Evolutionary conservation across 2,113 vertebrate genomes (phyloP).

Genomic region (Halcyon malimbica): DNA sequence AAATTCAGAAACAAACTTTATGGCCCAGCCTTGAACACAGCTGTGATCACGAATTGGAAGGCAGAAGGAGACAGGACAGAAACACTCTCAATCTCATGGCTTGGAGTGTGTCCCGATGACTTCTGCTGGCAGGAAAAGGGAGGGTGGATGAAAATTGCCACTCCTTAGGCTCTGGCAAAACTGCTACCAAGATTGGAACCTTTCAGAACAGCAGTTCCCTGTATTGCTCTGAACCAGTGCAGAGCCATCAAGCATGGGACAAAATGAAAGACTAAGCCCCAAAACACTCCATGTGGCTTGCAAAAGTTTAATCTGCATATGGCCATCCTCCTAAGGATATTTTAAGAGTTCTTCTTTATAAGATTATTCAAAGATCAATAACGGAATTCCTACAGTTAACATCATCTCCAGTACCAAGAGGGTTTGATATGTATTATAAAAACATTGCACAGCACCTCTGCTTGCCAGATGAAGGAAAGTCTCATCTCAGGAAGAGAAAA

Average conservation of each 20-base stretch:
- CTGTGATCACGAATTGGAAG: not conserved
- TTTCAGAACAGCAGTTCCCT: not conserved
- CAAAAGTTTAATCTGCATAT: not conserved
- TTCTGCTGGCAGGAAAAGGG: not conserved
- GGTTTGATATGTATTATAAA: not conserved
- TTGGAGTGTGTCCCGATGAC: not conserved
- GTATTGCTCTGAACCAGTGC: not conserved
- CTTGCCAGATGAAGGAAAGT: not conserved
- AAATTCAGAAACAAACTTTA: slow-evolving; percentile 17
- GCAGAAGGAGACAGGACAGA: not conserved
- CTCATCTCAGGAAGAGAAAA: not conserved
- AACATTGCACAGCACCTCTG: not conserved
- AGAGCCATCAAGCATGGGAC: not conserved
- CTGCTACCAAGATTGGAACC: not conserved
- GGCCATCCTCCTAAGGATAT: not conserved
- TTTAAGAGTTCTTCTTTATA: not conserved
- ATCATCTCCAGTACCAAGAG: not conserved
- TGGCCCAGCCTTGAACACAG: not conserved
- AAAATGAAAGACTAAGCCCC: not conserved
- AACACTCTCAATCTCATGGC: not conserved
- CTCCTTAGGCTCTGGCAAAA: not conserved
- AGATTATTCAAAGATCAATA: not conserved
- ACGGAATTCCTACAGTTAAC: not conserved
- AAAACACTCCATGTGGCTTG: not conserved
- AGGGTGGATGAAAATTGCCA: not conserved